A percentile compares a stretch with the other conserved stretches of the same genome.
Conservation (phyloP, 2,113 vertebrate species). For the Sigmodon hispidus region DNA sequence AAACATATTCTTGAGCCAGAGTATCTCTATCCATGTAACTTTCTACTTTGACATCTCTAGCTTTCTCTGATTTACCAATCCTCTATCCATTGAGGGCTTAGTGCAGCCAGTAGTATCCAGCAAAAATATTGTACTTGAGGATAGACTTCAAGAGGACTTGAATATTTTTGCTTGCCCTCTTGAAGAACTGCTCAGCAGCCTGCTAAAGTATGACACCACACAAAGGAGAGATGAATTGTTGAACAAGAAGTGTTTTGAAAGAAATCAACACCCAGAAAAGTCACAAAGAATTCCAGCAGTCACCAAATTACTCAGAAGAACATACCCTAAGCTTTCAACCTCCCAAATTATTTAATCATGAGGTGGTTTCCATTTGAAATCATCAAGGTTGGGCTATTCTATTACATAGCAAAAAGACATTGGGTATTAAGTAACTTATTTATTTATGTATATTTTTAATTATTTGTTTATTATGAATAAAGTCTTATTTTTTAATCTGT, state of each 20-base stretch:
- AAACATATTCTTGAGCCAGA: not conserved
- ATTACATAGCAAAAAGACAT: constrained; percentile 22
- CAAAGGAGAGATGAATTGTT: not conserved
- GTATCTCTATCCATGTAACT: not conserved
- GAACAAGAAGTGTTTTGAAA: not conserved
- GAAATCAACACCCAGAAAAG: not conserved
- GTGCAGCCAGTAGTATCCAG: not conserved
- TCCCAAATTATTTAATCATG: not conserved
- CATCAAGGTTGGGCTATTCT: not conserved
- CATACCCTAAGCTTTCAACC: not conserved
- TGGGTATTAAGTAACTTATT: not conserved
- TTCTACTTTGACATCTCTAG: not conserved
- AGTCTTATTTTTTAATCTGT: too few species aligned
- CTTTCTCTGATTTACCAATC: not conserved
- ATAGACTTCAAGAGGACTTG: not conserved
- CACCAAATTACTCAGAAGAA: not conserved
- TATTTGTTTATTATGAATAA: too few species aligned
- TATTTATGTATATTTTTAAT: too few species aligned
- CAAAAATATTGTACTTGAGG: not conserved
- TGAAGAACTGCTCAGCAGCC: not conserved
- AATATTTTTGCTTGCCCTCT: not conserved
- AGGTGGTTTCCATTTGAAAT: not conserved
- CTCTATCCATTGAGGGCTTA: not conserved
- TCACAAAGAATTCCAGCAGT: not conserved
- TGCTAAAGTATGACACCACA: not conserved